Conservation (phyloP, 1,140 invertebrate species). For the Manduca sexta region DNA sequence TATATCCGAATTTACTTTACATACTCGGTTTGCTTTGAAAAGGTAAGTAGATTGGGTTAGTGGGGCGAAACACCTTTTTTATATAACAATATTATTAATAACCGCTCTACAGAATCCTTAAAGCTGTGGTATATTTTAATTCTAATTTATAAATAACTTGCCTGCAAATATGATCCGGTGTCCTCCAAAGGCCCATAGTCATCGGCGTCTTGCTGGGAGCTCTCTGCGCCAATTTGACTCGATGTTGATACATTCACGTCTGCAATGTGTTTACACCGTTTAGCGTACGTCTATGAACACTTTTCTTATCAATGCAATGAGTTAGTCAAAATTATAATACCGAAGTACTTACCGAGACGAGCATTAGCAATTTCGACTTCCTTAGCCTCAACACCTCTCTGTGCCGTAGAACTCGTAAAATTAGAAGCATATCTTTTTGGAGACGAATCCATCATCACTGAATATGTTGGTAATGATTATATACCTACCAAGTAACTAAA, state of each 20-base stretch:
- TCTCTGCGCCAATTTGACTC: background rate
- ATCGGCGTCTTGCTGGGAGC: background rate
- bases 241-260: no score
- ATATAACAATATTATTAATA: no score
- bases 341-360: constrained; percentile 4
- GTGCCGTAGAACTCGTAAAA: constrained; percentile 10
- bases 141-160: no score
- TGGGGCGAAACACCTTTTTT: background rate
- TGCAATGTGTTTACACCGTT: no score
- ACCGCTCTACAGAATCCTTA: no score
- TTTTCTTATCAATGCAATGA: no score
- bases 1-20: no score
- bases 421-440: constrained; percentile 12
- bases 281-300: no score
- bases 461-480: no score
- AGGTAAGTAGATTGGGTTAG: no score
- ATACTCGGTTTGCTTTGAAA: background rate
- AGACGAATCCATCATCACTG: constrained; percentile 9
- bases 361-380: constrained; percentile 17
- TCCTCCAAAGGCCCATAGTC: background rate
- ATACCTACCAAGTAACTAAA: no score
- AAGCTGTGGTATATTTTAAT: no score
- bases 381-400: constrained; percentile 20
- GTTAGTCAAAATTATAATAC: background rate
- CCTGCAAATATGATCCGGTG: constrained; percentile 5